phyloP scores from a whole-genome alignment of 92 coral and sea anemone genomes.

The Ricordea florida region DNA sequence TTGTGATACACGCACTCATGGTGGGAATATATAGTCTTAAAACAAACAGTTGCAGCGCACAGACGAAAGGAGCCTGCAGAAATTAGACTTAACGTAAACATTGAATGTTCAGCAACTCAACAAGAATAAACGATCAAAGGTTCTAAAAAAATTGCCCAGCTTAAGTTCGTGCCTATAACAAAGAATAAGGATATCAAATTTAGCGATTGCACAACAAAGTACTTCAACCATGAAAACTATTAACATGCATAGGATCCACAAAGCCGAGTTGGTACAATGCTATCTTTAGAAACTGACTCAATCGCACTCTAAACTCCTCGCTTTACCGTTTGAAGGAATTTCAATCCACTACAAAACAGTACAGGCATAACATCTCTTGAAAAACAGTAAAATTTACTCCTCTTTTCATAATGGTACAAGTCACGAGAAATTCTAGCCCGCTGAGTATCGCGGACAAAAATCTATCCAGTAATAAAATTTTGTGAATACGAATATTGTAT shows the following conservation, averaged over 20 bases:
- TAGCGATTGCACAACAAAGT: neutral
- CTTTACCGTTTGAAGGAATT: neutral
- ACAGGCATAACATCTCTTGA: neutral
- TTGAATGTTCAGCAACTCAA: too few species aligned
- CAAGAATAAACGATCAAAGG: too few species aligned
- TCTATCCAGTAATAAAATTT: neutral
- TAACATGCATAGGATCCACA: neutral
- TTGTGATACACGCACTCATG: too few species aligned
- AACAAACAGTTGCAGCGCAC: too few species aligned
- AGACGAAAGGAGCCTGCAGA: too few species aligned
- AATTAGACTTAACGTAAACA: too few species aligned
- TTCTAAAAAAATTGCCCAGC: too few species aligned
- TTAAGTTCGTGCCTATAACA: neutral
- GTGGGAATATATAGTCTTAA: too few species aligned
- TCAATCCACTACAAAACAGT: neutral
- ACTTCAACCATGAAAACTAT: neutral
- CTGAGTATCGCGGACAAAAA: neutral
- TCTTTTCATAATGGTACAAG: neutral
- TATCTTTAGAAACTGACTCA: slow-evolving; percentile 12
- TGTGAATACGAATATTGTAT: neutral
- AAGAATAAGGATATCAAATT: neutral
- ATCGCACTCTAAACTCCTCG: too few species aligned
- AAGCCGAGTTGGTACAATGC: neutral
- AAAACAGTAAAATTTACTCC: slow-evolving; percentile 4
- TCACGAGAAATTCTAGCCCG: neutral